A percentile compares a stretch with the other conserved stretches of the same genome.
Conservation (phyloP, 2,888 invertebrate species). For the Plagodis dolabraria region DNA sequence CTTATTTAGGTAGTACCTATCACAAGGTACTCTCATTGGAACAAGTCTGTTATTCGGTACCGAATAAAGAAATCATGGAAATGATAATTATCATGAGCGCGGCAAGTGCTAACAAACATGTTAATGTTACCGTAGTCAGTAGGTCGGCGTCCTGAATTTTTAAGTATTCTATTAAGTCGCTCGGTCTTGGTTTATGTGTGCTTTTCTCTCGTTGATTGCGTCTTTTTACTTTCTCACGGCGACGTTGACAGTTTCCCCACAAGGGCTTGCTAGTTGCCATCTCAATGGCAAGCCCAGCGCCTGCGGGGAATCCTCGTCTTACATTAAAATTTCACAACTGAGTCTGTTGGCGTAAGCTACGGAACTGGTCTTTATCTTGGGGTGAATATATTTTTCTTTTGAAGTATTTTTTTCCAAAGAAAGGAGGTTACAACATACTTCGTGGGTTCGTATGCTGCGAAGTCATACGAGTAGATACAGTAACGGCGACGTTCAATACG, state of each 20-base stretch:
- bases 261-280: constrained; percentile 47
- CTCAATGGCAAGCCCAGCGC: constrained; percentile 51
- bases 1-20: too few relatives aligned
- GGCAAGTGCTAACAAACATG: constrained; percentile 41
- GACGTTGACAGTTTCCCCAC: constrained; percentile 57
- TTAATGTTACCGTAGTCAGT: constrained; percentile 39
- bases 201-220: constrained; percentile 80
- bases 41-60: constrained; percentile 16
- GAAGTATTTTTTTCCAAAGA: constrained; percentile 19
- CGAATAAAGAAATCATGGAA: constrained; percentile 20
- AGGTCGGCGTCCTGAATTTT: constrained; percentile 81
- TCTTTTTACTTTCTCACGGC: constrained; percentile 76
- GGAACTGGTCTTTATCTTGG: constrained; percentile 13
- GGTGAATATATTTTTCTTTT: constrained; percentile 19
- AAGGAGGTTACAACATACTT: neutral
- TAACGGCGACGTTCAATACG: constrained; percentile 10
- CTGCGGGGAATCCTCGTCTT: constrained; percentile 50
- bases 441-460: too few relatives aligned
- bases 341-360: constrained; percentile 25
- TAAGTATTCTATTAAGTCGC: constrained; percentile 74
- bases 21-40: neutral
- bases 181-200: constrained; percentile 53
- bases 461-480: neutral
- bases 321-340: constrained; percentile 32
- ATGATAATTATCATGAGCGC: constrained; percentile 18